These are phyloP conservation scores for Garrulus glandarius DNA, from an alignment of 2,797 vertebrate species.

Conservation along the genomic window DNA sequence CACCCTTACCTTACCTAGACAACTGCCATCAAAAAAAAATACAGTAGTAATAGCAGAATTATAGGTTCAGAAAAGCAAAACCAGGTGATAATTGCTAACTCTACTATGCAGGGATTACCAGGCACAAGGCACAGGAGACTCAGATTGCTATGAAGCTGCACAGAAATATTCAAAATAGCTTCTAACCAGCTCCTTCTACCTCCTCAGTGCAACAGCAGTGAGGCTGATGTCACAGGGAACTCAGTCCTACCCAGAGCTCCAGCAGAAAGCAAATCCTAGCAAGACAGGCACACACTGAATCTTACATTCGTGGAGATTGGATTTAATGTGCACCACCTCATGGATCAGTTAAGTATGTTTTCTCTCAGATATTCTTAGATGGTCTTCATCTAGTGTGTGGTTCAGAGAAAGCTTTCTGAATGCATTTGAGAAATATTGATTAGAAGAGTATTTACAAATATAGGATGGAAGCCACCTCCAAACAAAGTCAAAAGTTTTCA, in stretches of 20 bases:
- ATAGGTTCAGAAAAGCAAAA: not conserved
- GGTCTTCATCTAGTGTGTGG: not conserved
- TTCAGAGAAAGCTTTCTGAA: not conserved
- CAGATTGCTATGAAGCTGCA: not conserved
- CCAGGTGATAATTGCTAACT: not conserved
- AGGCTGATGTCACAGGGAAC: fast-evolving
- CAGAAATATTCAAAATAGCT: not conserved
- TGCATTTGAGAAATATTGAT: not conserved
- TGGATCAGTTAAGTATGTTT: not conserved
- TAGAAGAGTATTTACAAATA: not conserved
- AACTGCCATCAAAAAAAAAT: not conserved
- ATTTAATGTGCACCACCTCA: not conserved
- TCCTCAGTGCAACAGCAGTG: not conserved
- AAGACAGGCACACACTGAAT: fast-evolving
- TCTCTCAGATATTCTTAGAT: not conserved
- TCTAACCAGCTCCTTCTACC: not conserved
- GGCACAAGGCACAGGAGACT: not conserved
- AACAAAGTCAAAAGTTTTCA: not conserved
- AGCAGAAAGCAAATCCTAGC: not conserved
- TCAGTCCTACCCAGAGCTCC: not conserved
- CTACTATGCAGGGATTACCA: not conserved
- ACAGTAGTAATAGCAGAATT: not conserved
- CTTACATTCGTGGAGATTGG: not conserved
- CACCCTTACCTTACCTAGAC: not conserved
- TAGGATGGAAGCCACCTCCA: not conserved